A percentile compares a stretch with the other conserved stretches of the same genome.
These are phyloP conservation scores for Phaethornis superciliosus DNA, from an alignment of 2,113 vertebrate species.

Conservation along the genomic window DNA sequence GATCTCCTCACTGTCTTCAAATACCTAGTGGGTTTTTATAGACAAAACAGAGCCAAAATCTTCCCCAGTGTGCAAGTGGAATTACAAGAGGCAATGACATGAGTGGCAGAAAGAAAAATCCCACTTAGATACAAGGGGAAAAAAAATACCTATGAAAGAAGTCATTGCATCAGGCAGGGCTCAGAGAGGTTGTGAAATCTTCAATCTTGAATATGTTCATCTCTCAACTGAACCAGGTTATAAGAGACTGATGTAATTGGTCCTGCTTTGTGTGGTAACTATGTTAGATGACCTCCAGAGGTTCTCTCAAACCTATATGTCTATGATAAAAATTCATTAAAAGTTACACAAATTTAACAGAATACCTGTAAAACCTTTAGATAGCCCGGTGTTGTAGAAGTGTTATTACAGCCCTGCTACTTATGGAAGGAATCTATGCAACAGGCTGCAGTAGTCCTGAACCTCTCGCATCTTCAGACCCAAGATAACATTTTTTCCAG, in stretches of 20 bases:
- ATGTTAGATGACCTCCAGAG: neutral
- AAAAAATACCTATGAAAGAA: neutral
- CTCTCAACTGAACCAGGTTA: neutral
- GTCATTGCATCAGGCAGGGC: accelerated
- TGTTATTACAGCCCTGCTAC: neutral
- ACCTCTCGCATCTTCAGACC: neutral
- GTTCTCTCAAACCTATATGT: neutral
- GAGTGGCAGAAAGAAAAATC: neutral
- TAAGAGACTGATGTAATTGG: neutral
- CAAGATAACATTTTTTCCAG: neutral
- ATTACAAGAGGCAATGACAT: neutral
- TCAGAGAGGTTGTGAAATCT: neutral
- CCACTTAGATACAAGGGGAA: neutral
- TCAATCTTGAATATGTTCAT: neutral
- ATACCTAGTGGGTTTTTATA: neutral
- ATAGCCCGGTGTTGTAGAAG: neutral
- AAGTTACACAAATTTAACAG: neutral
- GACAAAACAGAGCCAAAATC: neutral
- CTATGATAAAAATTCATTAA: too few species aligned
- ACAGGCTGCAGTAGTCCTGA: neutral
- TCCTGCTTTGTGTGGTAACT: neutral
- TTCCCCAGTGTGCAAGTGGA: neutral
- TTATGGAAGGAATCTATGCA: neutral
- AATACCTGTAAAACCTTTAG: neutral
- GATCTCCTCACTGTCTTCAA: neutral